Conservation (phyloP, 2,113 vertebrate genomes). For the Phyllopteryx taeniolatus region DNA sequence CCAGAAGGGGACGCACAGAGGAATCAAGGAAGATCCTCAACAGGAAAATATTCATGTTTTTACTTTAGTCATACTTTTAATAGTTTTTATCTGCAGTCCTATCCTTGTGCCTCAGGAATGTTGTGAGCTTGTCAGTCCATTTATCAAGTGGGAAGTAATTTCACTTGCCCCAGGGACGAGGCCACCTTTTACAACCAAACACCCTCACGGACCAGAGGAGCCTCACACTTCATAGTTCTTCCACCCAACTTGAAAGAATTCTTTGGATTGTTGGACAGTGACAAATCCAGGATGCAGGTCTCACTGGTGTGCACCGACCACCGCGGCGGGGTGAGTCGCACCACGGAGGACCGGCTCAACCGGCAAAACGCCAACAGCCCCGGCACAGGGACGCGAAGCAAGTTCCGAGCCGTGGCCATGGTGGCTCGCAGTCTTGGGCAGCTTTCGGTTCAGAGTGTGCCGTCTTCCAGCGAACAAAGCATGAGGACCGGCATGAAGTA, state of each 20-base stretch:
- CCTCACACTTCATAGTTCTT: conserved; percentile 19
- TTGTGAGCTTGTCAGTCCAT: conserved; percentile 28
- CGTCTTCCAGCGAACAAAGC: conserved; percentile 79
- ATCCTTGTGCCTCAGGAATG: neutral
- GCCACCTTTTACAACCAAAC: conserved; percentile 23
- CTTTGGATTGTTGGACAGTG: neutral
- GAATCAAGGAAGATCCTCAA: conserved; percentile 33
- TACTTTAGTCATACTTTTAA: conserved; percentile 15
- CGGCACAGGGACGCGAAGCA: conserved; percentile 81
- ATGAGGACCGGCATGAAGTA: conserved; percentile 89
- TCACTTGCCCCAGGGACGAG: conserved; percentile 10
- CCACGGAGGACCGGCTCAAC: conserved; percentile 84
- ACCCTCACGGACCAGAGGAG: conserved; percentile 8
- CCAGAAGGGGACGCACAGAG: conserved; percentile 19
- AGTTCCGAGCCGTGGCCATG: conserved; percentile 91
- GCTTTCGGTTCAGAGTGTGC: conserved; percentile 83
- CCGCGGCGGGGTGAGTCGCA: conserved; percentile 85
- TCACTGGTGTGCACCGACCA: conserved; percentile 94
- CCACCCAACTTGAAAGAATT: neutral
- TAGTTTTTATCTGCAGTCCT: neutral
- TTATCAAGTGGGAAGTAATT: conserved; percentile 28
- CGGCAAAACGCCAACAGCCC: conserved; percentile 88
- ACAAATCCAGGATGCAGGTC: conserved; percentile 83
- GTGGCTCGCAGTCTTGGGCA: conserved; percentile 93
- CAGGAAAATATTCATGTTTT: neutral